Conservation (phyloP, 2,797 vertebrate genomes). For the Paedocypris micromegethes region DNA sequence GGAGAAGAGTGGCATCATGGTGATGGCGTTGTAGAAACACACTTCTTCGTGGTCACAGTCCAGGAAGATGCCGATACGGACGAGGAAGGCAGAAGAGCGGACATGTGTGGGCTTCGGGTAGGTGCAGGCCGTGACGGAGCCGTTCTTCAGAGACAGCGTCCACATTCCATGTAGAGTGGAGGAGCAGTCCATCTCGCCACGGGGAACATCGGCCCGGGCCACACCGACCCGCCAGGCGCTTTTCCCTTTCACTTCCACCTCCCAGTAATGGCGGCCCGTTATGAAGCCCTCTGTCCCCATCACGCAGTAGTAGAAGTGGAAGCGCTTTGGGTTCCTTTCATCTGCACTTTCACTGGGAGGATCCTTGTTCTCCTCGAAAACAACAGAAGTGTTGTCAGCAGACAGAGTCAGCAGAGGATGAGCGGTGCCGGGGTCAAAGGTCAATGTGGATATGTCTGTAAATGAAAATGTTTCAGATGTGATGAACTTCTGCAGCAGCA, state of each 20-base stretch:
- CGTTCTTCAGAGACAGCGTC: conserved; percentile 63
- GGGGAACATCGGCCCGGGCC: conserved; percentile 59
- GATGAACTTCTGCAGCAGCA: no score
- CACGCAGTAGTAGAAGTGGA: conserved; percentile 68
- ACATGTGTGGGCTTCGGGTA: conserved; percentile 64
- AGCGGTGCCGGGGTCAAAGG: conserved; percentile 69
- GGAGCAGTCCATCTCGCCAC: conserved; percentile 62
- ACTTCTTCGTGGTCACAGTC: conserved; percentile 71
- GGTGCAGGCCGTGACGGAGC: conserved; percentile 62
- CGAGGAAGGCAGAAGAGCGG: conserved; percentile 49
- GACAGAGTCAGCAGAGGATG: conserved; percentile 65
- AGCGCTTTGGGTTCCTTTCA: conserved; percentile 55
- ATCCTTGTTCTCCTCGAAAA: conserved; percentile 60
- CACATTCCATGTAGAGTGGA: conserved; percentile 64
- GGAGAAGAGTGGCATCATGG: conserved; percentile 67
- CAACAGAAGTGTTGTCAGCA: conserved; percentile 53
- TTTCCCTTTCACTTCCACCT: conserved; percentile 66
- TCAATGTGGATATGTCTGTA: conserved; percentile 64
- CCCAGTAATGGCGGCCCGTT: conserved; percentile 72
- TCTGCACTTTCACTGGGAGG: conserved; percentile 16
- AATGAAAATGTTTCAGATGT: background rate
- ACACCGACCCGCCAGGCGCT: conserved; percentile 71
- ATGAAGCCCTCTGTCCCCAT: conserved; percentile 61
- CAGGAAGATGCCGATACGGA: conserved; percentile 68
- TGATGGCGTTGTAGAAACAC: conserved; percentile 72